Evolutionary conservation across 1,140 invertebrate genomes (phyloP).

Genomic region (Temnothorax longispinosus): DNA sequence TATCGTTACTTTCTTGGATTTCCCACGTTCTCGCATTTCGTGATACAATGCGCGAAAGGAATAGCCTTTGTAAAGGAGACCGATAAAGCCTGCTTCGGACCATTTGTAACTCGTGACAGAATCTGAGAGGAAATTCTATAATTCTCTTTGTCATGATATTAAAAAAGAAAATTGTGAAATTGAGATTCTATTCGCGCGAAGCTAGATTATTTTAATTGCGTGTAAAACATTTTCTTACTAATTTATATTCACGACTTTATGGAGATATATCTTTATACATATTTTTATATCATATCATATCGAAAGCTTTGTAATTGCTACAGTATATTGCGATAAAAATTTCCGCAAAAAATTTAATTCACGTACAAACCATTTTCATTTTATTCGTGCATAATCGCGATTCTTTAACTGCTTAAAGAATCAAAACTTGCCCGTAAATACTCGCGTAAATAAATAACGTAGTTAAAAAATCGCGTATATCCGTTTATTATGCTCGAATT

Average conservation of each 20-base stretch:
- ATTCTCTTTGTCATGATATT: background rate
- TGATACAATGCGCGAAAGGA: conserved; percentile 6
- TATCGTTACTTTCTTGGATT: conserved; percentile 35
- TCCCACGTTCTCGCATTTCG: conserved; percentile 8
- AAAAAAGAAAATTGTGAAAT: background rate
- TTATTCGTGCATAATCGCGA: conserved; percentile 3
- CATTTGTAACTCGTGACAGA: conserved; percentile 1
- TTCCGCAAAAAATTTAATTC: background rate
- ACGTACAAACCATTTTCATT: background rate
- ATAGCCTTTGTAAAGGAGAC: background rate
- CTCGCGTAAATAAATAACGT: conserved; percentile 29
- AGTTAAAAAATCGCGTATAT: conserved; percentile 28
- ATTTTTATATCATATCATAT: background rate
- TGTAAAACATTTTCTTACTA: background rate
- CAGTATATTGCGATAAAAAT: background rate
- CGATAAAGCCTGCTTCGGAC: background rate
- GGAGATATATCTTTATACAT: background rate
- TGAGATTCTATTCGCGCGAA: background rate
- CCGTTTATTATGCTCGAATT: conserved; percentile 35
- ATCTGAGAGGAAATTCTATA: background rate
- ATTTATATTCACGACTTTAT: background rate
- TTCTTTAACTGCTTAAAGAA: background rate
- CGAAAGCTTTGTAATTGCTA: background rate
- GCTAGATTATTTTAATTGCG: background rate
- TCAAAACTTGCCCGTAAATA: conserved; percentile 12